These are phyloP conservation scores for Cryptoblepharus egeriae DNA, from an alignment of 2,797 vertebrate genomes.

Conservation along the genomic window DNA sequence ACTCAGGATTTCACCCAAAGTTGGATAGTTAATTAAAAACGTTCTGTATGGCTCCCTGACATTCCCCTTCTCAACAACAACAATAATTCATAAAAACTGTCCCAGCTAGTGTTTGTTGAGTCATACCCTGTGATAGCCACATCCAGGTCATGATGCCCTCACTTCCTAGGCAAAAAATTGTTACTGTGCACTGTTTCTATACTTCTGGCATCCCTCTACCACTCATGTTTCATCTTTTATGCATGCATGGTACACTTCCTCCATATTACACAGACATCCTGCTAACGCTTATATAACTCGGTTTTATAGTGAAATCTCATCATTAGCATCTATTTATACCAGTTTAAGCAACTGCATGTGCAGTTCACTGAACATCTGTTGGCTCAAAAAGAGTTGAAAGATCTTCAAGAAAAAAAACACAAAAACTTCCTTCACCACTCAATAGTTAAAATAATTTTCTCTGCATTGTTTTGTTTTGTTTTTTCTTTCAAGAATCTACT, in stretches of 20 bases:
- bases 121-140: neutral
- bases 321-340: slow-evolving; percentile 21
- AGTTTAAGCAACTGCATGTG: neutral
- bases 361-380: slow-evolving; percentile 23
- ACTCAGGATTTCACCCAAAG: too few species aligned
- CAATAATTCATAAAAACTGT: neutral
- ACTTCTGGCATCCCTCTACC: neutral
- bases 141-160: neutral
- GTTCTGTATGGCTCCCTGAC: too few species aligned
- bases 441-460: slow-evolving; percentile 36
- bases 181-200: neutral
- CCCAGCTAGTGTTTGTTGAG: neutral
- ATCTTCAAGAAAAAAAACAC: slow-evolving; percentile 20
- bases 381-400: slow-evolving; percentile 4
- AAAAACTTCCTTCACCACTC: slow-evolving; percentile 1
- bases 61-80: too few species aligned
- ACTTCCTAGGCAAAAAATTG: neutral
- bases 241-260: neutral
- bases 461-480: slow-evolving; percentile 15
- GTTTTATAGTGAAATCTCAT: neutral
- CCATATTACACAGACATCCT: neutral
- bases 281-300: neutral
- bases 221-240: neutral
- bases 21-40: too few species aligned
- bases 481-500: neutral